phyloP scores from a whole-genome alignment of 1,140 invertebrate species.

The Ceratina calcarata region DNA sequence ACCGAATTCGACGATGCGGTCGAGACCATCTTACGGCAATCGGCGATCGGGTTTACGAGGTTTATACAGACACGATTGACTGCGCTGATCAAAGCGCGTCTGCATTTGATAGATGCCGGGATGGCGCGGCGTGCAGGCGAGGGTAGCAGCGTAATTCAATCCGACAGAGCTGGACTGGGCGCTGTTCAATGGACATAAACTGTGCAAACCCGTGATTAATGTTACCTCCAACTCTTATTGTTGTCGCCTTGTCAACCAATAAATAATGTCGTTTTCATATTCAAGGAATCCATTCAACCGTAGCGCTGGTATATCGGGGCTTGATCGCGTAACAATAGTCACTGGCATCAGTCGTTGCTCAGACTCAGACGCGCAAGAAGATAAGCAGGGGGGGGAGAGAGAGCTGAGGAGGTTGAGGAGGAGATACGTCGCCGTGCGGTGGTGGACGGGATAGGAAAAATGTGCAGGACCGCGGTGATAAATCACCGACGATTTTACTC shows the following conservation, averaged over 20 bases:
- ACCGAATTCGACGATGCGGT: conserved; percentile 19
- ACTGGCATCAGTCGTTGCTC: conserved; percentile 25
- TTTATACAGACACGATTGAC: conserved; percentile 46
- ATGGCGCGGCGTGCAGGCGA: not conserved
- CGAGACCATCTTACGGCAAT: conserved; percentile 33
- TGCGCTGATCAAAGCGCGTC: conserved; percentile 56
- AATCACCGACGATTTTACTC: conserved; percentile 75
- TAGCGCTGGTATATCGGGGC: too few relatives aligned
- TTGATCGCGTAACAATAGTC: conserved; percentile 24
- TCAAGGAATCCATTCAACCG: conserved; percentile 1
- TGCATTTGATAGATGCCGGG: conserved; percentile 54
- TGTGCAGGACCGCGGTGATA: conserved; percentile 71
- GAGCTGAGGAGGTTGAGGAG: not conserved
- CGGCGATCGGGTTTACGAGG: conserved; percentile 54
- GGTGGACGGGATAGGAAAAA: conserved; percentile 46
- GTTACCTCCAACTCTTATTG: conserved; percentile 21
- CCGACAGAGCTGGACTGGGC: conserved; percentile 28
- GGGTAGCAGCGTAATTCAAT: conserved; percentile 45
- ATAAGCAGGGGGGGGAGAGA: conserved; percentile 24
- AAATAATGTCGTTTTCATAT: conserved; percentile 36
- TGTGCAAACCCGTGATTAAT: conserved; percentile 39
- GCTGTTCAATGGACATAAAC: conserved; percentile 38
- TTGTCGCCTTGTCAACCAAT: conserved; percentile 27
- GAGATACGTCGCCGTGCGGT: conserved; percentile 43
- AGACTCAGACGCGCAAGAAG: conserved; percentile 43